Evolutionary conservation across 2,797 vertebrate genomes (phyloP).

Genomic region (Ciconia nigra): DNA sequence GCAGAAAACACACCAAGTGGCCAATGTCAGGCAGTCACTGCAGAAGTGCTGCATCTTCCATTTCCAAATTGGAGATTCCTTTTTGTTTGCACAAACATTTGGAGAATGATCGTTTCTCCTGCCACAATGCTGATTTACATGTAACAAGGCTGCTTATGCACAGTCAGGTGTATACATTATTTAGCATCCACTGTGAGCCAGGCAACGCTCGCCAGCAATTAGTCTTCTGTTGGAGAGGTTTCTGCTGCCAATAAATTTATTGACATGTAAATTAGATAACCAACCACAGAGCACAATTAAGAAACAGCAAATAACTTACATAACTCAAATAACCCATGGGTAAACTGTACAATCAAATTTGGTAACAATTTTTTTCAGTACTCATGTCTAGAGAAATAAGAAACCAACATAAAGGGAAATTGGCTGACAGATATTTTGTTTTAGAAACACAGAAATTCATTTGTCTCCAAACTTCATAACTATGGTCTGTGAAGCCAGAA

Average conservation of each 20-base stretch:
- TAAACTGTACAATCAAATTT: background rate
- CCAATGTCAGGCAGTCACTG: background rate
- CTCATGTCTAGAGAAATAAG: background rate
- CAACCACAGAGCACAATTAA: background rate
- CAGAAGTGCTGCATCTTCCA: background rate
- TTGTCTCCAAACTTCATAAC: background rate
- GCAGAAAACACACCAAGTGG: background rate
- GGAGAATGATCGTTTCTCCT: background rate
- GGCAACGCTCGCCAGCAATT: background rate
- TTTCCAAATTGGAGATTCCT: background rate
- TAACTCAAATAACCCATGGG: background rate
- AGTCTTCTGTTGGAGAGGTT: background rate
- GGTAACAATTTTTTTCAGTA: background rate
- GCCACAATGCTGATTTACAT: background rate
- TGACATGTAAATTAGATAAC: background rate
- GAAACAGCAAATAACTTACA: background rate
- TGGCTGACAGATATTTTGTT: background rate
- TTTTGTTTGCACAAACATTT: background rate
- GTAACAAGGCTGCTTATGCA: background rate
- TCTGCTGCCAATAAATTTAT: background rate
- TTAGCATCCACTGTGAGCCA: background rate
- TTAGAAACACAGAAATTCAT: background rate
- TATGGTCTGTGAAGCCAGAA: background rate
- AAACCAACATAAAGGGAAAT: background rate
- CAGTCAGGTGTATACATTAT: background rate